Percentiles rank a stretch among this genome's conserved stretches.
phyloP scores from a whole-genome alignment of 2,797 vertebrate genomes.

The Luscinia megarhynchos region DNA sequence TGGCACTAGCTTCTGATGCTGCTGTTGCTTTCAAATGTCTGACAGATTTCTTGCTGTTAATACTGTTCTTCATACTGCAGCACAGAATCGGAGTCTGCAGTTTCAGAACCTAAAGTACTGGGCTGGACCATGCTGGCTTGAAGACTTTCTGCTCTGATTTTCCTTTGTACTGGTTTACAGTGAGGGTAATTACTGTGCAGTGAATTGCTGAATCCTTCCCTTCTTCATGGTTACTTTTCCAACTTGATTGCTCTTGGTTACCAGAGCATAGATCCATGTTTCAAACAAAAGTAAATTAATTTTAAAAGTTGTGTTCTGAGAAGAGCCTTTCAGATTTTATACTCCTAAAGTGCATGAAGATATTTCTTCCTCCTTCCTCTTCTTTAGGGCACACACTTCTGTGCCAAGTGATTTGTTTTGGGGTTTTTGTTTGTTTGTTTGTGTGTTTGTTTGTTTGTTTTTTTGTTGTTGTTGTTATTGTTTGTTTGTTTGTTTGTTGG shows the following conservation, averaged over 20 bases:
- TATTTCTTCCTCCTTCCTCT: not conserved
- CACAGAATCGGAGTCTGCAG: not conserved
- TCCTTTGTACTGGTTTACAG: not conserved
- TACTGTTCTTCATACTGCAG: not conserved
- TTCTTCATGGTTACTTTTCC: not conserved
- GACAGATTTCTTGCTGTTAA: not conserved
- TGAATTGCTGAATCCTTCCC: not conserved
- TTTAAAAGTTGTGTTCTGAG: not conserved
- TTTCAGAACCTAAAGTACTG: not conserved
- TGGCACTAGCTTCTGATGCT: not conserved
- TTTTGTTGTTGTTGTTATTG: no score
- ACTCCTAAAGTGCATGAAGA: not conserved
- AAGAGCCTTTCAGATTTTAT: not conserved
- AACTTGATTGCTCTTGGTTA: not conserved
- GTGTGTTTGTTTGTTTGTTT: no score
- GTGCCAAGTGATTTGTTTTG: not conserved
- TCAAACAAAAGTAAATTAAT: not conserved
- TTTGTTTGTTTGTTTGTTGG: no score
- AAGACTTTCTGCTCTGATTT: not conserved
- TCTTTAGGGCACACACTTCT: not conserved
- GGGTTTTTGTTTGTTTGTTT: no score
- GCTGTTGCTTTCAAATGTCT: not conserved
- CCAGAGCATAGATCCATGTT: not conserved
- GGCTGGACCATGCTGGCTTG: not conserved
- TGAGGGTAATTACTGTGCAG: not conserved